Evolutionary conservation across 2,888 invertebrate genomes (phyloP).

Genomic region (Trissolcus brochymenae): DNA sequence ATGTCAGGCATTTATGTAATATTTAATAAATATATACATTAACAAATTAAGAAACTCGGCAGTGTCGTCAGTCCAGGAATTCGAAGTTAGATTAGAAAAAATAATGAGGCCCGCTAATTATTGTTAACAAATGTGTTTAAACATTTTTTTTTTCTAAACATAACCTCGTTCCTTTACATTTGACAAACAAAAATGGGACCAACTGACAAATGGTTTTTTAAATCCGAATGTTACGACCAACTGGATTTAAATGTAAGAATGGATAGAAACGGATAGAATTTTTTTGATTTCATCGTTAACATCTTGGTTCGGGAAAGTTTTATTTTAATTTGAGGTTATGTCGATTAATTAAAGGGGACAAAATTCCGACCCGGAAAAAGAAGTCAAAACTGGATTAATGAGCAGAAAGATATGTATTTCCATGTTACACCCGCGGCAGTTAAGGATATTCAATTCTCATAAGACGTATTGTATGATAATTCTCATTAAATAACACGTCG

Average conservation of each 20-base stretch:
- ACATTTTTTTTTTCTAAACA: not conserved
- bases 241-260: too few relatives aligned
- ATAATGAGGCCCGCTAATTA: too few relatives aligned
- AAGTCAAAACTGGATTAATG: constrained; percentile 48
- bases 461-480: constrained; percentile 45
- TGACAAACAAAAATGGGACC: too few relatives aligned
- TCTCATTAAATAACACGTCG: constrained; percentile 40
- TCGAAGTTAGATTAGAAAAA: constrained; percentile 15
- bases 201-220: too few relatives aligned
- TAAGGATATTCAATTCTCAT: constrained; percentile 42
- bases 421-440: constrained; percentile 30
- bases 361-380: constrained; percentile 16
- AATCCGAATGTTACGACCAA: too few relatives aligned
- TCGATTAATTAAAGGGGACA: too few relatives aligned
- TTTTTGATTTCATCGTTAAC: too few relatives aligned
- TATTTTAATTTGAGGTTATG: too few relatives aligned
- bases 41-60: constrained; percentile 31
- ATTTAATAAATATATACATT: constrained; percentile 47
- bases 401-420: constrained; percentile 24
- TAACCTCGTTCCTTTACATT: too few relatives aligned
- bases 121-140: too few relatives aligned
- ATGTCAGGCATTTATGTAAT: constrained; percentile 44
- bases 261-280: too few relatives aligned
- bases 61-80: constrained; percentile 27
- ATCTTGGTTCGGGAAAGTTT: too few relatives aligned